These are phyloP conservation scores for Tokudaia tokunoshimensis DNA, from an alignment of 2,797 vertebrate genomes.

Conservation along the genomic window DNA sequence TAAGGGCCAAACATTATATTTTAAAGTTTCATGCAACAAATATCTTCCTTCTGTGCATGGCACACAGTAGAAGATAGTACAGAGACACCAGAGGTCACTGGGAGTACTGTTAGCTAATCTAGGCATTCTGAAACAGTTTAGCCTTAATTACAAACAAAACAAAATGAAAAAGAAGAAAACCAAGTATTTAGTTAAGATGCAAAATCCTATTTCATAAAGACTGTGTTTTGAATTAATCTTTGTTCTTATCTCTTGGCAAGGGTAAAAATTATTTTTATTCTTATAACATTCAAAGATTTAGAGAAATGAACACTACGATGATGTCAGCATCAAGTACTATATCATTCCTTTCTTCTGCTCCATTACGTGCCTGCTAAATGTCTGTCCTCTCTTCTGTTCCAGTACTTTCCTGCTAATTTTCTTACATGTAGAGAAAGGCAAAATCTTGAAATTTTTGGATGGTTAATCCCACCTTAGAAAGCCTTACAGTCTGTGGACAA, in stretches of 20 bases:
- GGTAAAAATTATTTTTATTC: not conserved
- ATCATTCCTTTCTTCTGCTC: not conserved
- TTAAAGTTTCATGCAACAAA: not conserved
- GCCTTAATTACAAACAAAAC: not conserved
- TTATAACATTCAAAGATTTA: conserved; percentile 9
- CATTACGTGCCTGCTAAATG: not conserved
- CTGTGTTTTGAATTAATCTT: conserved; percentile 45
- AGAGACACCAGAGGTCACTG: not conserved
- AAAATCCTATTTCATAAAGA: conserved; percentile 9
- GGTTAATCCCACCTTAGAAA: not conserved
- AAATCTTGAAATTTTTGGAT: not conserved
- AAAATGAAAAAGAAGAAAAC: not conserved
- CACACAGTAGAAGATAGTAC: accelerated
- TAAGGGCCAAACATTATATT: not conserved
- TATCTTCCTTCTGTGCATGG: not conserved
- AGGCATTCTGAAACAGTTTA: not conserved
- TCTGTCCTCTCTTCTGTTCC: not conserved
- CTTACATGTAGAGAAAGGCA: not conserved
- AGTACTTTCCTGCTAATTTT: not conserved
- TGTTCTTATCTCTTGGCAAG: not conserved
- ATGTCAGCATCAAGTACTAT: not conserved
- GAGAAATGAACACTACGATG: conserved; percentile 15
- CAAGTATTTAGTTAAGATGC: conserved; percentile 12
- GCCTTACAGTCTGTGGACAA: not conserved
- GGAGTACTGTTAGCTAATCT: not conserved